Evolutionary conservation across 2,888 invertebrate species (phyloP), one percentile per base, ranked within the genome.

Genomic region (Trichopoda pennipes): DNA sequence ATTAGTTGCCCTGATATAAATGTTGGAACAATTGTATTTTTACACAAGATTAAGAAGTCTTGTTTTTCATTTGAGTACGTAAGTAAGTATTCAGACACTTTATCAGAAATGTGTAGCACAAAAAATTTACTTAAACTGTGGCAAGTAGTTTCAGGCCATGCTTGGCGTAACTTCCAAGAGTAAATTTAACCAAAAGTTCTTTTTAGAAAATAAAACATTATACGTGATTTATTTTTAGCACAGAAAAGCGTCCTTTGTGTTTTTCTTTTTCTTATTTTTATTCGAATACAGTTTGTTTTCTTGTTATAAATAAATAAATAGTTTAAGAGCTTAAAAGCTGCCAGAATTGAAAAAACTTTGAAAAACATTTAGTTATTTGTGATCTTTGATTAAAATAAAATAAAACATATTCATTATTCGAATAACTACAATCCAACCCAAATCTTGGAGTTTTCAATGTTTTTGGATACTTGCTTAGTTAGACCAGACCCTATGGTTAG

Each of bases 151-250:
- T 17, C 17, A 56, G 56, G 56, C 19, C 69, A 69, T 56, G 55
- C 38, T 56, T 28, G 56, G 56, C 19, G 9, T 8, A 49, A 19
- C 19, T 17, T 19, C 17, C 49, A 51, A 49, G 51, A 42, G 16
- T 47, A 47, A 32, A 23, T 72, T 8, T 51, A 72, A 60, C 42
- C 19, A 35, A 63, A 68, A 55, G 14, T 17, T 69, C 47, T 49
- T 28, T n/a, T 4, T 8, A n/a, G 2, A 55, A 4, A 55, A 16
- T 14, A 28, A 53, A 55, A 23, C 3, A 16, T 55, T 58, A 49
- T 61, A 72, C 51, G 72, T 72, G 72, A 72, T 72, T 72, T 72
- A 72, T 72, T 21, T 16, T 44, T 16, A 3, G 16, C 14, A 16
- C 42, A n/a, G 42, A 6, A 44, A 44, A 44, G n/a, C n/a, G n/a